phyloP scores from a whole-genome alignment of 2,797 vertebrate genomes.

The Neopelma chrysocephalum region DNA sequence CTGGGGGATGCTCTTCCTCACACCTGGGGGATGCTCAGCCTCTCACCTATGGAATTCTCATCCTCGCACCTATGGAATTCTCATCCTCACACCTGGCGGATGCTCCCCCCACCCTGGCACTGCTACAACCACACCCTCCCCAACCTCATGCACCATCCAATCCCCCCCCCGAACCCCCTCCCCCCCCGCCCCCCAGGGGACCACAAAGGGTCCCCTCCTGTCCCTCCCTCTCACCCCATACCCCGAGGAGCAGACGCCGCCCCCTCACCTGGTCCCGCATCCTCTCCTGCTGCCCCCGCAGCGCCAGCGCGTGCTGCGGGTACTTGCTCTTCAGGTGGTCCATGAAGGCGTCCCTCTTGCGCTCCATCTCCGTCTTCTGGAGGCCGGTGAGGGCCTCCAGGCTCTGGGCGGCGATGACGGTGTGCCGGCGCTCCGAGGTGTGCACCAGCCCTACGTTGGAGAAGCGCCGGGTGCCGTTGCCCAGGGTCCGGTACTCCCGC shows the following conservation, averaged over 20 bases:
- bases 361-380: constrained; percentile 95
- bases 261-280: constrained; percentile 89
- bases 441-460: constrained; percentile 98
- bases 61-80: not conserved
- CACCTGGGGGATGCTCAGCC: not conserved
- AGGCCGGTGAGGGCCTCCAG: constrained; percentile 95
- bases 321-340: constrained; percentile 99
- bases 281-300: constrained; percentile 85
- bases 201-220: accelerated
- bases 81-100: not conserved
- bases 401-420: constrained; percentile 95
- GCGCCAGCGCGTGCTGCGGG: constrained; percentile 89
- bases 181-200: not conserved
- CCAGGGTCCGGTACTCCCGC: constrained; percentile 92
- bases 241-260: accelerated
- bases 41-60: not conserved
- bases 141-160: not conserved
- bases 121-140: not conserved
- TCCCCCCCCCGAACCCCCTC: accelerated
- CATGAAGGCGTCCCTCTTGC: constrained; percentile 96
- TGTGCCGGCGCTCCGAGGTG: constrained; percentile 95
- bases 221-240: accelerated
- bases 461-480: constrained; percentile 91
- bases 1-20: not conserved
- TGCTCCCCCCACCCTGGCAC: too few relatives aligned